Base-by-base conservation (phyloP, 1,140 invertebrate genomes). In the Asbolus verrucosus region DNA sequence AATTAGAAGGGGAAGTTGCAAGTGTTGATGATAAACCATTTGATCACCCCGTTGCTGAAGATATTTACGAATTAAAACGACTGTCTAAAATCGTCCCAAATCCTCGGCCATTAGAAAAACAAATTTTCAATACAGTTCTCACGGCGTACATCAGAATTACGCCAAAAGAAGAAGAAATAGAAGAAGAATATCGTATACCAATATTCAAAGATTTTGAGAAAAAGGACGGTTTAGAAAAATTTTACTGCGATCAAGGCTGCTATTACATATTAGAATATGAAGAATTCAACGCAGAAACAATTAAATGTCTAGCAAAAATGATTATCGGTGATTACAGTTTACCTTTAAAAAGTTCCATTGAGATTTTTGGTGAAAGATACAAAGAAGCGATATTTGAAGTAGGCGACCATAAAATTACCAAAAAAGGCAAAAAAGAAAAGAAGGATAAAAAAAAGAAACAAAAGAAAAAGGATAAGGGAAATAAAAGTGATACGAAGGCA, bases 231-330 rank as follows among this genome's bases (percentile, higher is more conserved):
- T 81, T 88, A 39, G 85, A 87, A 67, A 78, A 82, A 72, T 88
- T 87, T 80, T 88, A 88, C 70, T 79, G 83, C 3, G 76, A 80
- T 13, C 76, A 84, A 62, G 85, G 84, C 9, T 82, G 87, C 15
- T 84, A 84, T 67, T 85, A 86, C 50, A 83, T 82, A 16, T 79
- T 89, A 74, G 85, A 85, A 73, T 88, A 86, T 73, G 82, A 84
- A 63, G 67, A 77, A 0, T 82, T 88, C 62, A 84, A 88, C 72
- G 81, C 82, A 62, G 68, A 81, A 6, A 81, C 85, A 5, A 71
- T 88, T 30, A 83, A 84, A 67, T 81, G 82, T 70, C 79, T 88
- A 41, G 86, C 81, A 6, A 84, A 84, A 78, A 82, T 87, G 70
- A 82, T 87, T 16, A 82, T 86, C 16, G 86, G 85, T 8, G 85